A percentile compares a stretch with the other conserved stretches of the same genome.
Conservation (phyloP, 2,888 invertebrate species). For the Ectobius pallidus region DNA sequence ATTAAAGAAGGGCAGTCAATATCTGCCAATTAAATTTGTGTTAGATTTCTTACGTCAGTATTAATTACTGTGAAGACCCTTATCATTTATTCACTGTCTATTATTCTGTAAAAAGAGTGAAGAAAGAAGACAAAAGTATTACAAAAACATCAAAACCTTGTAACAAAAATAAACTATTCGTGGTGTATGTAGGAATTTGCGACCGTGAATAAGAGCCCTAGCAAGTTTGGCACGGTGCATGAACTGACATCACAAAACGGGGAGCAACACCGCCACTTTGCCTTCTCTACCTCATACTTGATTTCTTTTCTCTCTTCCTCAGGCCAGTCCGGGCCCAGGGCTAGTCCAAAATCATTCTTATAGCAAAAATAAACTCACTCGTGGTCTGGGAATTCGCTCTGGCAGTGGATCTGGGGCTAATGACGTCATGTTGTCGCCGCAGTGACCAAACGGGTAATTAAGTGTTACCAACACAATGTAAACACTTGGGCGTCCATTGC, state of each 20-base stretch:
- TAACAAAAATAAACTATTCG: neutral
- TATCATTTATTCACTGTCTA: neutral
- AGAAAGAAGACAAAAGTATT: too few species aligned
- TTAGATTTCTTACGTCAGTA: too few species aligned
- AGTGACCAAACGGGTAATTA: too few species aligned
- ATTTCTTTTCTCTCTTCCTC: neutral
- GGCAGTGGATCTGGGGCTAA: too few species aligned
- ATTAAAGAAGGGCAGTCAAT: too few species aligned
- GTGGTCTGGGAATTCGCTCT: slow-evolving; percentile 12
- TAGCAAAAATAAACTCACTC: slow-evolving; percentile 27
- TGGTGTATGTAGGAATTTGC: neutral
- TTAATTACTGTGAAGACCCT: too few species aligned
- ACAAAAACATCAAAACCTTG: neutral
- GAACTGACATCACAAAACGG: neutral
- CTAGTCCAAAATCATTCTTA: slow-evolving; percentile 6
- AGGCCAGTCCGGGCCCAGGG: neutral
- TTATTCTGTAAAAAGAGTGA: too few species aligned
- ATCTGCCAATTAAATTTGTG: too few species aligned
- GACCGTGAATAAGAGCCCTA: neutral
- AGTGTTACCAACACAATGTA: too few species aligned
- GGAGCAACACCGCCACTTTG: neutral
- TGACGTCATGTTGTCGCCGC: too few species aligned
- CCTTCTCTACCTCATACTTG: neutral
- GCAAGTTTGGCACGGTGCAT: neutral
- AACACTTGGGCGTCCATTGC: too few species aligned